Percentiles rank a stretch among this genome's conserved stretches.
phyloP scores from a whole-genome alignment of 1,140 invertebrate genomes.

The Drosophila murphyi region DNA sequence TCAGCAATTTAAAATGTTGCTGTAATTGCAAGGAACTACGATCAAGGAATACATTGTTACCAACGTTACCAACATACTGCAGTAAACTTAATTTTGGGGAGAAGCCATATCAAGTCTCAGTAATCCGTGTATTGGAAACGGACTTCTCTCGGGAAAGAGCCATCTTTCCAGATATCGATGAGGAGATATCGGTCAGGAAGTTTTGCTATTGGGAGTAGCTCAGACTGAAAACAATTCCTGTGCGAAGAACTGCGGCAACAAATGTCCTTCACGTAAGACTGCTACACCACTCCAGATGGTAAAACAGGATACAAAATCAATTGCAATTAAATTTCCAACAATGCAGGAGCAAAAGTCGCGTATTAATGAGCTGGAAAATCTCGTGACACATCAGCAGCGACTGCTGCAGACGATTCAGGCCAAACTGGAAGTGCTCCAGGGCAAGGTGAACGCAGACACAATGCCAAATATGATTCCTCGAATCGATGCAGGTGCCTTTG shows the following conservation, averaged over 20 bases:
- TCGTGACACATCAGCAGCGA: conserved; percentile 47
- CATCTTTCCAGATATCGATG: conserved; percentile 40
- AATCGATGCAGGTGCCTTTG: not conserved
- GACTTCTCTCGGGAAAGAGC: conserved; percentile 44
- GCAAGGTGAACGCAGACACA: not conserved
- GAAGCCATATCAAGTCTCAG: not conserved
- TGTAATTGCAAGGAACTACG: no score
- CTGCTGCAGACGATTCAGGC: conserved; percentile 53
- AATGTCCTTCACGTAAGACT: not conserved
- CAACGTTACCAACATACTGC: conserved; percentile 14
- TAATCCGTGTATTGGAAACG: conserved; percentile 55
- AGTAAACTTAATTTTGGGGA: not conserved
- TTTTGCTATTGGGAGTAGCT: conserved; percentile 15
- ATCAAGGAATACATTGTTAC: no score
- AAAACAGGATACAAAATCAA: not conserved
- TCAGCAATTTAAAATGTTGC: no score
- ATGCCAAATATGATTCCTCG: not conserved
- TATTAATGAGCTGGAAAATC: conserved; percentile 45
- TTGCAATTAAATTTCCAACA: not conserved
- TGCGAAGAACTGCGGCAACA: not conserved
- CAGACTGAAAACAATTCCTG: not conserved
- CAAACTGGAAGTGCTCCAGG: conserved; percentile 51
- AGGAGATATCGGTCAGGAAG: conserved; percentile 19
- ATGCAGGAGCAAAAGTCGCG: conserved; percentile 24
- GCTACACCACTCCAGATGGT: not conserved